phyloP scores from a whole-genome alignment of 1,140 invertebrate genomes.

The Tribolium castaneum region DNA sequence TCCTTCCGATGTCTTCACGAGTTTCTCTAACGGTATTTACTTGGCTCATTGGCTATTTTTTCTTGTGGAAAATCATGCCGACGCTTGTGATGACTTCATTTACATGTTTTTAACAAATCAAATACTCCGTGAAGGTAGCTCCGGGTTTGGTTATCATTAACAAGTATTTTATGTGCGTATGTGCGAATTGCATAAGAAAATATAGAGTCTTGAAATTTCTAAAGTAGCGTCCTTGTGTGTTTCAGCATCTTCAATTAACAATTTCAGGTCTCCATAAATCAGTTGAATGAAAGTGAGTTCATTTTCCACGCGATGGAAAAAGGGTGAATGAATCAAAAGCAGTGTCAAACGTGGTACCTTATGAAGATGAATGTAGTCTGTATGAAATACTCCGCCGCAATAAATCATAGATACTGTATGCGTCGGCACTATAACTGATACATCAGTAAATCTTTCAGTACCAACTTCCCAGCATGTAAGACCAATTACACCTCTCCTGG shows the following conservation, averaged over 20 bases:
- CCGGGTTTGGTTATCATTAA: neutral
- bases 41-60: neutral
- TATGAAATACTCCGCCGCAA: slow-evolving; percentile 14
- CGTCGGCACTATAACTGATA: slow-evolving; percentile 23
- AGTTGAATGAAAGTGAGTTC: neutral
- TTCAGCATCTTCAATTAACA: neutral
- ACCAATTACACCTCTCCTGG: slow-evolving; percentile 2
- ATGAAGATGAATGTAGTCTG: slow-evolving; percentile 9
- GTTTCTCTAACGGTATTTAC: neutral
- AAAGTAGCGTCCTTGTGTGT: neutral
- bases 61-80: neutral
- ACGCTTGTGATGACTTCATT: neutral
- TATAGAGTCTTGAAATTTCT: neutral
- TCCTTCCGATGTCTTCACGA: slow-evolving; percentile 8
- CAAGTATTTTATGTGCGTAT: neutral
- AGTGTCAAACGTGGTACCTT: neutral
- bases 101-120: neutral
- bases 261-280: neutral
- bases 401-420: slow-evolving; percentile 14
- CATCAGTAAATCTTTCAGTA: slow-evolving; percentile 8
- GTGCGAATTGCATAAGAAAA: neutral
- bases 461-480: slow-evolving; percentile 5
- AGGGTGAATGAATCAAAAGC: neutral
- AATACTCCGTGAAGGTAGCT: neutral
- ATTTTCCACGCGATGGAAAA: neutral